A percentile compares a stretch with the other conserved stretches of the same genome.
These are phyloP conservation scores for Nettapus auritus DNA, from an alignment of 2,113 vertebrate genomes.

Conservation along the genomic window DNA sequence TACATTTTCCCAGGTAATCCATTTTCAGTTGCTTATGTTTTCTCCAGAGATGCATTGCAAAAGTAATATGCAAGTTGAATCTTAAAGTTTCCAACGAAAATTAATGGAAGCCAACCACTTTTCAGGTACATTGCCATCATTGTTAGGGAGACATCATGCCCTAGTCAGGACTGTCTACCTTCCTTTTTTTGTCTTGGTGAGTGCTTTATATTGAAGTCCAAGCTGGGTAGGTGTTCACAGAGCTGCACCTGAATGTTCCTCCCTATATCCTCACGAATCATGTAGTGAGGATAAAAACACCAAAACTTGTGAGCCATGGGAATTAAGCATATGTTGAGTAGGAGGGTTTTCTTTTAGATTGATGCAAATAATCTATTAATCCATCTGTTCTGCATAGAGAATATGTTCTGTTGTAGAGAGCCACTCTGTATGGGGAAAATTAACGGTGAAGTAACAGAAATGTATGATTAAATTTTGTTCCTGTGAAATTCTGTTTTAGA, in stretches of 20 bases:
- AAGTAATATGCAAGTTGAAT: not conserved
- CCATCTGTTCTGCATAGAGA: not conserved
- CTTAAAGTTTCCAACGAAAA: not conserved
- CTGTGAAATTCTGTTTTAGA: not conserved
- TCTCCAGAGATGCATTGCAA: not conserved
- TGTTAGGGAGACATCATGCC: not conserved
- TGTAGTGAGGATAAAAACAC: rapidly evolving
- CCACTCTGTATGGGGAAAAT: not conserved
- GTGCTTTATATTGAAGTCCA: not conserved
- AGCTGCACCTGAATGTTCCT: not conserved
- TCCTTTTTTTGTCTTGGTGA: not conserved
- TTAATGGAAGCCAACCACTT: not conserved
- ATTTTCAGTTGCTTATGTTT: not conserved
- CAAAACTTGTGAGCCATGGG: not conserved
- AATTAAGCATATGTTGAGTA: not conserved
- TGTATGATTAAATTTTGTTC: not conserved
- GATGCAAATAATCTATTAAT: not conserved
- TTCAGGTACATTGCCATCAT: not conserved
- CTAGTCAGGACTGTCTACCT: not conserved
- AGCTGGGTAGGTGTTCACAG: not conserved
- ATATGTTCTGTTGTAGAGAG: not conserved
- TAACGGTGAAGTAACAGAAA: not conserved
- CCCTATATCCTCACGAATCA: not conserved
- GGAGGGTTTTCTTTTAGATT: slow-evolving; percentile 8
- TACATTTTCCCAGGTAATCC: not conserved